Conservation (phyloP, 2,113 vertebrate genomes). For the Myotis lucifugus region DNA sequence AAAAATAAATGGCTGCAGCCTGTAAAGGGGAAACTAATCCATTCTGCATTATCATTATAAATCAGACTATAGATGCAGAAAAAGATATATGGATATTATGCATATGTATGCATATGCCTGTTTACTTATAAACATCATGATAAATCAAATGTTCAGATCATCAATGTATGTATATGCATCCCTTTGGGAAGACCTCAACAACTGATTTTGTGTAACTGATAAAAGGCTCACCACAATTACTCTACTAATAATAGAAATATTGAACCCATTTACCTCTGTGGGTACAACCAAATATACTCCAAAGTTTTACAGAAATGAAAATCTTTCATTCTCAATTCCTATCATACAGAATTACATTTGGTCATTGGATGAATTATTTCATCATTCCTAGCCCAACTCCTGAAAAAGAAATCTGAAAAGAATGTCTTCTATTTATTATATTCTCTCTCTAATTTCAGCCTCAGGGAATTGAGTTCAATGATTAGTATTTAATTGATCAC, state of each 20-base stretch:
- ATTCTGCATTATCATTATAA: not conserved
- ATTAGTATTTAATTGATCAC: not conserved
- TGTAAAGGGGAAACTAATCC: not conserved
- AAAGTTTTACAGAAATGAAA: conserved; percentile 10
- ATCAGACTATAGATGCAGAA: not conserved
- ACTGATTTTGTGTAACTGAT: not conserved
- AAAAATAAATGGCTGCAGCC: not conserved
- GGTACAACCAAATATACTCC: not conserved
- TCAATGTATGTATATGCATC: not conserved
- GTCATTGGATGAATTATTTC: not conserved
- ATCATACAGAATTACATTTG: not conserved
- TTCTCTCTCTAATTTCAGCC: not conserved
- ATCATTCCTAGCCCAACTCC: not conserved
- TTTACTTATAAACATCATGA: not conserved
- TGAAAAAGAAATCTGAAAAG: not conserved
- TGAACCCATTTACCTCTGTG: not conserved
- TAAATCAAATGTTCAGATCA: not conserved
- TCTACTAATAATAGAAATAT: not conserved
- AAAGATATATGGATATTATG: not conserved
- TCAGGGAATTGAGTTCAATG: not conserved
- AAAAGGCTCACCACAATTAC: not conserved
- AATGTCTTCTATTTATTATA: not conserved
- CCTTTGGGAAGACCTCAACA: not conserved
- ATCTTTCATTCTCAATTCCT: not conserved
- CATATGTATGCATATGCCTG: not conserved